These are phyloP conservation scores for Electrophaes corylata DNA, from an alignment of 2,888 invertebrate genomes.

Conservation along the genomic window DNA sequence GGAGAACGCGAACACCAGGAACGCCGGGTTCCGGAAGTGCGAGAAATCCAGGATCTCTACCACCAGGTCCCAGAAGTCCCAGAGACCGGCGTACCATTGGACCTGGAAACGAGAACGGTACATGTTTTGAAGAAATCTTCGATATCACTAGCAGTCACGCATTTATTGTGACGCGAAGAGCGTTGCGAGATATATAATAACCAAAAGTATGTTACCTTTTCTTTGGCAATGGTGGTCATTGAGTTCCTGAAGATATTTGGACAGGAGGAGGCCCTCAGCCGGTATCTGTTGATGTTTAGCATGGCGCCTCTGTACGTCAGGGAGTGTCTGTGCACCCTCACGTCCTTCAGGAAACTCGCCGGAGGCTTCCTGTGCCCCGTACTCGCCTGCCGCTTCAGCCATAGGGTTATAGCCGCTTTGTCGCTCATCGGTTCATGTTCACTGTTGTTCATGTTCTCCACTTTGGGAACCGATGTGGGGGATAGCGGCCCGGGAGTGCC, in stretches of 20 bases:
- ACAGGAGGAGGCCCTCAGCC: slow-evolving; percentile 93
- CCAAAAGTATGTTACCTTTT: slow-evolving; percentile 84
- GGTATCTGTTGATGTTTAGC: slow-evolving; percentile 92
- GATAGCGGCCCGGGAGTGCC: no score
- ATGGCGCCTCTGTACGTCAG: slow-evolving; percentile 94
- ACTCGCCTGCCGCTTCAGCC: slow-evolving; percentile 82
- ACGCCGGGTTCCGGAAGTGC: slow-evolving; percentile 89
- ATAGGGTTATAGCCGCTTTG: slow-evolving; percentile 81
- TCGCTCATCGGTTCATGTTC: slow-evolving; percentile 60
- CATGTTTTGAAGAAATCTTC: no score
- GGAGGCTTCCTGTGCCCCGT: slow-evolving; percentile 79
- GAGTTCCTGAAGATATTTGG: slow-evolving; percentile 95
- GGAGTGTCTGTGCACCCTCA: slow-evolving; percentile 90
- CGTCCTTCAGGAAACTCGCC: slow-evolving; percentile 87
- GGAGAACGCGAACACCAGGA: slow-evolving; percentile 92
- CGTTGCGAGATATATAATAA: no score
- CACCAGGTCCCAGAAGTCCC: slow-evolving; percentile 91
- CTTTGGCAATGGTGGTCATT: slow-evolving; percentile 93
- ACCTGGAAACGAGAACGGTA: slow-evolving; percentile 54
- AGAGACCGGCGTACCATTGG: slow-evolving; percentile 89
- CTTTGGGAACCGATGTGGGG: no score
- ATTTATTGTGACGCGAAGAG: background rate
- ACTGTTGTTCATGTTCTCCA: no score
- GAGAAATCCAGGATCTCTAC: slow-evolving; percentile 92
- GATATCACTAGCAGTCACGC: no score